Evolutionary conservation across 2,888 invertebrate genomes (phyloP), one percentile per base, ranked within the genome.

Genomic region (Philonicus albiceps): DNA sequence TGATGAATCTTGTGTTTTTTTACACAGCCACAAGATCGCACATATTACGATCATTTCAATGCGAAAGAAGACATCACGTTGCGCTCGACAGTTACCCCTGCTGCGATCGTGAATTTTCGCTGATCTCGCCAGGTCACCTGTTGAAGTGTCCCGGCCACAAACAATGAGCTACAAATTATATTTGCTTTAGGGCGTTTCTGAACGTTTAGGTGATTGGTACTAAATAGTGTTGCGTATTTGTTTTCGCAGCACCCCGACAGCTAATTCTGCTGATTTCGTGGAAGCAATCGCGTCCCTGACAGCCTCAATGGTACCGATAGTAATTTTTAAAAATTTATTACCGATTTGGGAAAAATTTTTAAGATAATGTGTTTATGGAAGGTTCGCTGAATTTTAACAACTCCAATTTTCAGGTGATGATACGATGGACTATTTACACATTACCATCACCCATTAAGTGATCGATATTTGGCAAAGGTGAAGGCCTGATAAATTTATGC

Each of bases 171-270:
- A 84, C 40, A 84, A 84, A 84, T 84, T 84, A 73, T 84, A 55
- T 84, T 84, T 84, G 84, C 84, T 73, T 84, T 73, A 84, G 84
- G 84, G 84, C 84, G 84, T 84, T 43, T 30, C 84, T 40, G 30
- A 30, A 73, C 72, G 73, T 72, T 84, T 43, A 30, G 31, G 73
- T 37, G 84, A 84, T 43, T 40, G 37, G 72, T 40, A 30, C 40
- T 84, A 84, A 37, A 84, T 84, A 84, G 84, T 84, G 72, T 84
- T 84, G 73, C 73, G 84, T 84, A 84, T 84, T 84, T 73, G 84
- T 84, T 84, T 84, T 84, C 73, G 73, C 84, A 64, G 84, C 40
- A 73, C 73, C 30, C 73, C 43, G 40, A 27, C 19, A 72, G 40
- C 27, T 84, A 55, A 53, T 8, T 31, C 27, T 16, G 27, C 19